Evolutionary conservation across 2,113 vertebrate species (phyloP).

Genomic region (Empidonax traillii): DNA sequence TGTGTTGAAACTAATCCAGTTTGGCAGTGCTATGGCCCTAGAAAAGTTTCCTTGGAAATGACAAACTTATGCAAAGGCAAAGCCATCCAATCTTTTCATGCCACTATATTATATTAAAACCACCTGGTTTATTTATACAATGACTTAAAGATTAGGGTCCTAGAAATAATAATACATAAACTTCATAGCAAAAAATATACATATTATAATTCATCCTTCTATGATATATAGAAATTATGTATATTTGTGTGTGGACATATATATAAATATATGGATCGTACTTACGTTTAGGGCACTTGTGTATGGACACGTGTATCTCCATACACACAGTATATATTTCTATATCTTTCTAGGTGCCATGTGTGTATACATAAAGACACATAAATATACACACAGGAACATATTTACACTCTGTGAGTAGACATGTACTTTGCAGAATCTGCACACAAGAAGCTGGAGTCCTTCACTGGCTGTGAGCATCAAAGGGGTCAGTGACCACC

Average conservation of each 20-base stretch:
- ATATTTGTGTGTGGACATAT: slow-evolving; percentile 41
- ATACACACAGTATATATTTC: slow-evolving; percentile 9
- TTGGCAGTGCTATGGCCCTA: slow-evolving; percentile 43
- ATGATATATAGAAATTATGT: slow-evolving; percentile 75
- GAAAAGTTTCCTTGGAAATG: slow-evolving; percentile 52
- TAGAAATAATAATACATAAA: slow-evolving; percentile 79
- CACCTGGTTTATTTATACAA: slow-evolving; percentile 83
- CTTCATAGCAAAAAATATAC: slow-evolving; percentile 85
- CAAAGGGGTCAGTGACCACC: neutral
- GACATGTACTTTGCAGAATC: slow-evolving; percentile 1
- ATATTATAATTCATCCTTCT: slow-evolving; percentile 78
- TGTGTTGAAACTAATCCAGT: slow-evolving; percentile 66
- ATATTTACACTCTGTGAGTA: slow-evolving; percentile 61
- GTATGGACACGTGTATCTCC: slow-evolving; percentile 1
- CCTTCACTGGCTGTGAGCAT: slow-evolving; percentile 58
- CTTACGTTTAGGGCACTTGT: slow-evolving; percentile 44
- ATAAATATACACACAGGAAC: slow-evolving; percentile 35
- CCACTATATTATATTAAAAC: slow-evolving; percentile 76
- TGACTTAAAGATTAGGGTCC: slow-evolving; percentile 78
- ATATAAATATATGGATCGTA: slow-evolving; percentile 71
- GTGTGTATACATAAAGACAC: slow-evolving; percentile 46
- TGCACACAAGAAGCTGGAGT: slow-evolving; percentile 53
- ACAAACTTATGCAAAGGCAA: slow-evolving; percentile 27
- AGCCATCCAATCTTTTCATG: slow-evolving; percentile 59
- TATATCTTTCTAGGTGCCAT: slow-evolving; percentile 41